Evolutionary conservation across 2,888 invertebrate species (phyloP), one percentile per base, ranked within the genome.

Genomic region (Phlogophora meticulosa): DNA sequence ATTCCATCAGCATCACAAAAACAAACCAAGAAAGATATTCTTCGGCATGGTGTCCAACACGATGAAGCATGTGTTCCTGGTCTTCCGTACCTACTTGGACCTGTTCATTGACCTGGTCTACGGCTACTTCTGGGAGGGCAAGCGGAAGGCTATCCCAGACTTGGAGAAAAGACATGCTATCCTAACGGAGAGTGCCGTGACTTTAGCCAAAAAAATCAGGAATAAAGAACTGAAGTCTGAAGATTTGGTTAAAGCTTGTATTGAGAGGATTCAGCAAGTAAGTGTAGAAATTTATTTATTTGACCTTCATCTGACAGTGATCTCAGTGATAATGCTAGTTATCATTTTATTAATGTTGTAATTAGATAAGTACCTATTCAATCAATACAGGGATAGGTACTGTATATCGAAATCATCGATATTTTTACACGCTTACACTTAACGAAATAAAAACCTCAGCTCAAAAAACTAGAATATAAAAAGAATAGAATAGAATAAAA

Each of bases 261-360:
- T 98, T 75, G 96, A 97, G 53, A 96, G 98, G 80, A 98, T 98
- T 53, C 96, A 97, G 76, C 96, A 96, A 86, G 96, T 98, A 43
- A 91, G 91, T 85, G 9, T n/a, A 17, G 15, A 24, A 11, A 34
- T 45, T 22, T 42, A 42, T 17, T 42, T 15, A 36, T 36, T 36
- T 11, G 28, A 28, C 28, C 28, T 28, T 28, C 5, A 28, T 28
- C 28, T 28, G 28, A 28, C 28, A 28, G 28, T 28, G 28, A 28
- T 28, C 4, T 4, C 28, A 28, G 28, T 28, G 28, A 28, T 4
- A 28, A 28, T 28, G 28, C 5, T 28, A 5, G 2, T 28, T 28
- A 28, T 28, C 28, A 28, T 28, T 28, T 4, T 28, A 28, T 28
- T 28, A 28, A 28, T 28, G 28, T 28, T 28, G 5, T 28, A 28